phyloP scores from a whole-genome alignment of 2,888 invertebrate species.

The Drosophila anomalata region DNA sequence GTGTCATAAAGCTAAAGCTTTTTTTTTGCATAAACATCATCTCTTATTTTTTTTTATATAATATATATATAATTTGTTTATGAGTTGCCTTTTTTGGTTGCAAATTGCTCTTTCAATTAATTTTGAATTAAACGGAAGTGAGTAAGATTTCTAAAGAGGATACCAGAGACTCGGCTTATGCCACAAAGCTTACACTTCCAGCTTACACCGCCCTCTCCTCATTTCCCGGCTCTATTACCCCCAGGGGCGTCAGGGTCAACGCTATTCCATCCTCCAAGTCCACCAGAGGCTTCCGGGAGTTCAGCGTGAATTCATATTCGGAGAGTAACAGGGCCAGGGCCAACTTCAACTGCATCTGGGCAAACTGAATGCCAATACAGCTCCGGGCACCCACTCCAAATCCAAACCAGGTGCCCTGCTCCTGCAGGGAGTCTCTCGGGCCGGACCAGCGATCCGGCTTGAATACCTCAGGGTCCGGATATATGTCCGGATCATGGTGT shows the following conservation, averaged over 20 bases:
- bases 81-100: conserved; percentile 4
- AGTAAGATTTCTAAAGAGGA: background rate
- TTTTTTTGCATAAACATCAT: conserved; percentile 20
- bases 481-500: conserved; percentile 86
- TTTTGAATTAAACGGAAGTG: background rate
- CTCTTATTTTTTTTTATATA: background rate
- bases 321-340: conserved; percentile 70
- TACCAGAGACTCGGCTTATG: background rate
- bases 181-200: background rate
- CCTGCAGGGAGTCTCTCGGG: conserved; percentile 84
- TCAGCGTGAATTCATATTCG: conserved; percentile 74
- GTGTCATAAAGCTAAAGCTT: conserved; percentile 14
- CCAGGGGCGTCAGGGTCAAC: conserved; percentile 67
- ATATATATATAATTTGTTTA: too few relatives aligned
- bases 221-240: conserved; percentile 63
- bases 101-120: conserved; percentile 14
- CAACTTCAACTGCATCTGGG: conserved; percentile 76
- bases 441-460: conserved; percentile 86
- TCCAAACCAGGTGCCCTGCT: conserved; percentile 82
- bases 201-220: conserved; percentile 61
- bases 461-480: conserved; percentile 87
- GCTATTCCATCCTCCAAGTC: conserved; percentile 73
- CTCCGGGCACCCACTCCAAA: conserved; percentile 84
- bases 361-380: conserved; percentile 83
- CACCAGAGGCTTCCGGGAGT: conserved; percentile 65